Evolutionary conservation across 1,140 invertebrate species (phyloP), one percentile per base, ranked within the genome.

Genomic region (Drosophila punjabiensis): DNA sequence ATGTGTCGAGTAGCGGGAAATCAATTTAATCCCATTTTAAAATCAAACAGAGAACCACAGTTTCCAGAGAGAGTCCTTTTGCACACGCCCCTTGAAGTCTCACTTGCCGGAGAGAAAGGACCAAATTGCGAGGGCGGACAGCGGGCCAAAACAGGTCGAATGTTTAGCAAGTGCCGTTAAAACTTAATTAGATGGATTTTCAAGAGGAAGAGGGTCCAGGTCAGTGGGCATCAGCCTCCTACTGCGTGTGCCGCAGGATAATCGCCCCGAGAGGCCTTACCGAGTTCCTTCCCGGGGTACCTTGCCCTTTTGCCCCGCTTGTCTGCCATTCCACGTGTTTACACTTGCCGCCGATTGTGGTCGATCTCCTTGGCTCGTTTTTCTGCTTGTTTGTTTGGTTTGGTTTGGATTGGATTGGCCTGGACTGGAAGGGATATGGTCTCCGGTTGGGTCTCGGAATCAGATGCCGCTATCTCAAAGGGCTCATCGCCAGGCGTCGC

Each of bases 1-100:
- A 60, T 30, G 35, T 16, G 64, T 80, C 56, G 68, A 80, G 86
- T 90, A 90, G 86, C 86, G 76, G 62, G 86, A 89, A 89, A 90
- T 89, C 86, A 85, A 90, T 90, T 89, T 90, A 89, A 89, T 90
- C 85, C 86, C 68, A 89, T 90, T 89, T 90, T 71, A 69, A 82
- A 90, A 76, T 79, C 79, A 79, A 90, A 80, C 75, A 90, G 64
- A 37, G 41, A 77, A 74, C 84, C 41, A 48, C 45, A 74, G 24
- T 74, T 60, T 48, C 60, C 60, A 53, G 9, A 61, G 50, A 62
- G 18, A 62, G 52, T 53, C 68, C 62, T 68, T 79, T 76, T 58
- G 86, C 86, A 80, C 82, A 86, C 86, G 85, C 86, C 86, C 71
- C 60, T 47, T 41, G 30, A 33, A 55, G 53, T 53, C 66, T 65